Evolutionary conservation across 2,888 invertebrate genomes (phyloP).

Genomic region (Diaphora mendica): DNA sequence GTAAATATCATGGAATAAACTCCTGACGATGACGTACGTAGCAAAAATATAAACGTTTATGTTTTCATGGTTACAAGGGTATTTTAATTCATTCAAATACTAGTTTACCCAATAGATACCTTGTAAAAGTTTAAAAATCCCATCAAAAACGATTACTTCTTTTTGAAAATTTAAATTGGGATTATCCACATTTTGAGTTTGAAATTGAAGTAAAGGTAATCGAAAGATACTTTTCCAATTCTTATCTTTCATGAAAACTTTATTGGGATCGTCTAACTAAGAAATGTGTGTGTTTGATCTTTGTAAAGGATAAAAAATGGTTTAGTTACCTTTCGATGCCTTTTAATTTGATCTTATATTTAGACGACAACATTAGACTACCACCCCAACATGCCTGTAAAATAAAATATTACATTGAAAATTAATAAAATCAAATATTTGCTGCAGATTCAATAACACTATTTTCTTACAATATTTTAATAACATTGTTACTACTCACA

Average conservation of each 20-base stretch:
- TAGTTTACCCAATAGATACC: neutral
- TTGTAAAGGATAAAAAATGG: neutral
- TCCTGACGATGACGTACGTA: neutral
- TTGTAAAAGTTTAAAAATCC: neutral
- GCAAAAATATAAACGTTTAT: neutral
- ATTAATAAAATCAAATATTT: too few relatives aligned
- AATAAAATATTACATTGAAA: too few relatives aligned
- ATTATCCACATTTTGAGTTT: neutral
- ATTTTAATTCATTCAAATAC: neutral
- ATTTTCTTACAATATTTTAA: neutral
- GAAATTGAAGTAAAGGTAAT: too few relatives aligned
- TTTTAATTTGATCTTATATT: constrained; percentile 86
- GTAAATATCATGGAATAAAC: neutral
- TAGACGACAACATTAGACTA: constrained; percentile 89
- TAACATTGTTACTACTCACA: constrained; percentile 77
- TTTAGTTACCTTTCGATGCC: constrained; percentile 88
- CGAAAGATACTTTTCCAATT: neutral
- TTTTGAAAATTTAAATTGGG: neutral
- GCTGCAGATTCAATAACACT: neutral
- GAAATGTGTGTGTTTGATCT: neutral
- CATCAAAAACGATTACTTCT: neutral
- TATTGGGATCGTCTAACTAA: neutral
- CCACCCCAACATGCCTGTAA: constrained; percentile 93
- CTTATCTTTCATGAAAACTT: neutral
- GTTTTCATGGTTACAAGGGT: neutral